Base-by-base conservation (phyloP, 2,113 vertebrate genomes). In the Colistium nudipinnis region DNA sequence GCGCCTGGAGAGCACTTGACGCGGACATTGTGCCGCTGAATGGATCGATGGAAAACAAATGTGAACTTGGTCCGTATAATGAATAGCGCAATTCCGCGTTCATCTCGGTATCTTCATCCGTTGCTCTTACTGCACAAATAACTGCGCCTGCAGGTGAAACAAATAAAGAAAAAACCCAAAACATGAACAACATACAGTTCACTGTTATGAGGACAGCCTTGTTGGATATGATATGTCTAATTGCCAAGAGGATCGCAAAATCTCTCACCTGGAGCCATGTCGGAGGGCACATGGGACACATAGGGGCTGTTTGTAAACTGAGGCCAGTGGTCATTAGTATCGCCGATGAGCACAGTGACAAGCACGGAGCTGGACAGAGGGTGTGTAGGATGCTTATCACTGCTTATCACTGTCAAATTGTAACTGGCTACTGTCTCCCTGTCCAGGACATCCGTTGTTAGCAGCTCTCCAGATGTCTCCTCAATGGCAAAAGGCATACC, bases 271-370 rank as follows among this genome's bases (percentile, higher is more conserved):
- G 87, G 79, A 28, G 52, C 12, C 52, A 89, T 30, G 24, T 83
- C 59, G 3, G 44, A 25, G 36, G 92, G 86, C 30, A 92, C 81
- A 70, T 93, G 88, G 9, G 92, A 92, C 53, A 93, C 89, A 75
- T 92, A 93, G 7, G 92, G 93, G 54, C 86, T 85, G 75, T 93
- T 84, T 38, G 89, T 70, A 71, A 94, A 93, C 60, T 86, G 79
- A 1, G 93, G 93, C 67, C 83, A 70, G 65, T 92, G 76, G 75
- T 94, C 93, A 33, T 94, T 94, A 33, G 92, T 78, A 71, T 93
- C 93, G 31, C 63, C 83, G 53, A 94, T 74, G 4, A 81, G 82
- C 20, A 94, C 88, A 19, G 60, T 84, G 16, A 94, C 86, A 22
- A 80, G 63, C 51, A 88, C 83, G 22, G 89, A 90, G 80, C 70